These are phyloP conservation scores for Neuroterus valhalla DNA, from an alignment of 1,140 invertebrate species.

Conservation along the genomic window DNA sequence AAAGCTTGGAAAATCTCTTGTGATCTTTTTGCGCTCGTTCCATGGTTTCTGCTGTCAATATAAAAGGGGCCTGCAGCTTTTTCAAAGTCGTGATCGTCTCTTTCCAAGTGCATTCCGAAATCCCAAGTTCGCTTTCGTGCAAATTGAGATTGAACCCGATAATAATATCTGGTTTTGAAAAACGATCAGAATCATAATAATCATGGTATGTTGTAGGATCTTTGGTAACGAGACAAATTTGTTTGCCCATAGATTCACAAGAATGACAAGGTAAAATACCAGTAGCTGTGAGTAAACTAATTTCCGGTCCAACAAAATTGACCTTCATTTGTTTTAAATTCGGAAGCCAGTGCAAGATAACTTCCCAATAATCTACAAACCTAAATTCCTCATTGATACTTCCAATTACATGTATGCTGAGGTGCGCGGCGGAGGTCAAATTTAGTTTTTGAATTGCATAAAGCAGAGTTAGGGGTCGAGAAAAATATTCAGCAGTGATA, in stretches of 20 bases:
- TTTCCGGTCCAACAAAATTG: background rate
- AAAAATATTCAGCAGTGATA: conserved; percentile 49
- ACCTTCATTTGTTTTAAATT: background rate
- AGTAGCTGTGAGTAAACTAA: background rate
- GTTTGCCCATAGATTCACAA: background rate
- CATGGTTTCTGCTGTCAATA: background rate
- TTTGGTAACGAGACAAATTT: no score
- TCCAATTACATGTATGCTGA: conserved; percentile 56
- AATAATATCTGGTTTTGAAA: background rate
- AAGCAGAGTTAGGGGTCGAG: conserved; percentile 55
- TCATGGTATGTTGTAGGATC: background rate
- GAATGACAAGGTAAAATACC: background rate
- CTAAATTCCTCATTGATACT: conserved; percentile 49
- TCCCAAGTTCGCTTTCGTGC: background rate
- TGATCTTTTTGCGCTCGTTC: background rate
- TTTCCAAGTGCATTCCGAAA: background rate
- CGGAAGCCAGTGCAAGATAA: conserved; percentile 52
- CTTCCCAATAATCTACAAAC: conserved; percentile 53
- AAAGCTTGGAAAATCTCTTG: background rate
- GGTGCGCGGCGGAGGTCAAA: conserved; percentile 2
- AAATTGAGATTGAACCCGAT: background rate
- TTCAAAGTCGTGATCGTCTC: background rate
- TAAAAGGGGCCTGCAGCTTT: background rate
- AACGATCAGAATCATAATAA: background rate
- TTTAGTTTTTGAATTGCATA: conserved; percentile 51